Evolutionary conservation across 1,140 invertebrate genomes (phyloP), one percentile per base, ranked within the genome.

Genomic region (Ridgeia piscesae): DNA sequence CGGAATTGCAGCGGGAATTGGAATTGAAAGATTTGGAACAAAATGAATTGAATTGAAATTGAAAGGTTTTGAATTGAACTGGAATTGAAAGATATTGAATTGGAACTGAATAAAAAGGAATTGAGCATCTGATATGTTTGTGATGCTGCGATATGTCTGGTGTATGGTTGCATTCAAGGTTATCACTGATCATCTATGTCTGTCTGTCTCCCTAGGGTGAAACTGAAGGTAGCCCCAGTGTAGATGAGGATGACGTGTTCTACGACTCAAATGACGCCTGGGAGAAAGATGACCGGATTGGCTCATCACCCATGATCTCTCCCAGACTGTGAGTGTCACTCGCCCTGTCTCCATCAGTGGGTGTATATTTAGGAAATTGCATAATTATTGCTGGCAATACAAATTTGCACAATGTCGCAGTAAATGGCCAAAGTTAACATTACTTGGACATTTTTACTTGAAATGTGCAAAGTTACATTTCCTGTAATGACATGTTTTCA

Each of bases 181-280:
- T 77, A 21, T 77, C 58, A 27, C 58, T 21, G 58, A 77, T 21
- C 11, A 21, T 77, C 58, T 21, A 21, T 77, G 58, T 42, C 42
- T 42, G 42, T 77, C 58, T 90, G 21, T 35, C 33, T 93, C 48
- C 21, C 31, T 90, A 90, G 31, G 88, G 33, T 58, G 35, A 89
- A 33, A 92, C 35, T 21, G 35, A 50, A 34, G 89, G 58, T 21
- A 91, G 42, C 34, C 35, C 89, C 33, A 21, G 91, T 93, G 94
- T 93, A 89, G 93, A 93, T 14, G 94, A 94, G 92, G 95, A 95
- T 93, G 95, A 95, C 33, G 93, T 95, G 34, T 95, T 95, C 91
- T 95, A 94, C 93, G 95, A 95, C 92, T 94, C 95, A n/a, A 94
- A 94, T 89, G 95, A 95, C 93, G 94, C 93, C 14, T 95, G 95